Conservation (phyloP, 2,113 vertebrate species). For the Lates calcarifer region DNA sequence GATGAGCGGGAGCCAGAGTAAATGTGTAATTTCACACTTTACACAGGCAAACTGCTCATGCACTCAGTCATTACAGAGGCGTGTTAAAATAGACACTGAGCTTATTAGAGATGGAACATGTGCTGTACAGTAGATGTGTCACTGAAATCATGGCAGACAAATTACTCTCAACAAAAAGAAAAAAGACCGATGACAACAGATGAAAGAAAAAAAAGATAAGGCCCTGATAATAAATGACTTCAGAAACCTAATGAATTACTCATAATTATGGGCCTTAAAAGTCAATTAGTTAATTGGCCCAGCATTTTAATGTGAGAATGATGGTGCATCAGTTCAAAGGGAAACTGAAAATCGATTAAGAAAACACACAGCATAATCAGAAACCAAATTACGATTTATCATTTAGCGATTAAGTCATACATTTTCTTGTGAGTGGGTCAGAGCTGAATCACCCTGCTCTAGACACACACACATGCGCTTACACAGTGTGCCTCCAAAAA, state of each 20-base stretch:
- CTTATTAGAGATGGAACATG: slow-evolving; percentile 27
- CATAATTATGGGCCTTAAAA: slow-evolving; percentile 66
- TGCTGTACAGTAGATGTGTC: background rate
- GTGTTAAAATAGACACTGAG: background rate
- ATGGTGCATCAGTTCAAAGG: slow-evolving; percentile 48
- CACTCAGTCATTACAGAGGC: slow-evolving; percentile 19
- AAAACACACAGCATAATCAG: slow-evolving; percentile 67
- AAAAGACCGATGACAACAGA: slow-evolving; percentile 12
- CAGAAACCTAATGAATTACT: slow-evolving; percentile 60
- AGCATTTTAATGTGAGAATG: slow-evolving; percentile 57
- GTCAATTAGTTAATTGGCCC: slow-evolving; percentile 72
- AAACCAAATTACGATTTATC: slow-evolving; percentile 70
- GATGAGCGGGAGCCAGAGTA: slow-evolving; percentile 28
- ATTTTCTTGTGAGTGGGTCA: slow-evolving; percentile 40
- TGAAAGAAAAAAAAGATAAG: slow-evolving; percentile 13
- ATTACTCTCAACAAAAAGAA: slow-evolving; percentile 13
- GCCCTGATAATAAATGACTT: slow-evolving; percentile 49
- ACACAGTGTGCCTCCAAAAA: slow-evolving; percentile 46
- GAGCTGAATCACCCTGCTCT: slow-evolving; percentile 8
- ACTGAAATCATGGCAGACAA: slow-evolving; percentile 13
- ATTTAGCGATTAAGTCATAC: slow-evolving; percentile 53
- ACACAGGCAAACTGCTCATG: slow-evolving; percentile 21
- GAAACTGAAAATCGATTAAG: slow-evolving; percentile 61
- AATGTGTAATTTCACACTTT: slow-evolving; percentile 46
- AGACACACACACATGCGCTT: slow-evolving; percentile 15